Conservation (phyloP, 2,888 invertebrate species). For the Phyllotreta striolata region DNA sequence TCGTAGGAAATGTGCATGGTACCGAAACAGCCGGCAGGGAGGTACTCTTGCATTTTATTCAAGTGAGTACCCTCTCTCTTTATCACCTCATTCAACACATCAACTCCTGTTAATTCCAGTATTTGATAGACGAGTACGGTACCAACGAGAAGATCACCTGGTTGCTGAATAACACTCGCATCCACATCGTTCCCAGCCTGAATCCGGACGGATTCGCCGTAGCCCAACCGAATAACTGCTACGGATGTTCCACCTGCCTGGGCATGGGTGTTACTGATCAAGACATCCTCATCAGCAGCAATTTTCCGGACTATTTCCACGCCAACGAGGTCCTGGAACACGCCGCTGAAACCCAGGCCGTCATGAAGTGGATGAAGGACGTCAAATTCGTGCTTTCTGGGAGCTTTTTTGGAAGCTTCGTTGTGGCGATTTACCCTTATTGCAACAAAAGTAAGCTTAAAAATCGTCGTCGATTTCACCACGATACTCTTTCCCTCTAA, state of each 20-base stretch:
- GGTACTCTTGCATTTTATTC: conserved; percentile 67
- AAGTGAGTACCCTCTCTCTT: conserved; percentile 52
- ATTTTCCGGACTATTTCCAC: conserved; percentile 69
- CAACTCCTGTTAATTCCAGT: conserved; percentile 53
- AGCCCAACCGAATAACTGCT: conserved; percentile 21
- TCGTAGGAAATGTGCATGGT: conserved; percentile 79
- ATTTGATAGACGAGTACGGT: conserved; percentile 62
- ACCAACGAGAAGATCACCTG: conserved; percentile 63
- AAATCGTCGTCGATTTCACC: no score
- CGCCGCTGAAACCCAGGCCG: conserved; percentile 68
- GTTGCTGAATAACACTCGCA: conserved; percentile 71
- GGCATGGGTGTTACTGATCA: conserved; percentile 44
- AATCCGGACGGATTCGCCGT: conserved; percentile 76
- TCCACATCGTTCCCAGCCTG: conserved; percentile 78
- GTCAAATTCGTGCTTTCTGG: conserved; percentile 70
- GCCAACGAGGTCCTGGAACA: conserved; percentile 54
- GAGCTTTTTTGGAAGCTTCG: conserved; percentile 71
- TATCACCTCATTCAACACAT: neutral
- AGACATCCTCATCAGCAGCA: conserved; percentile 64
- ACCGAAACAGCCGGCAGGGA: conserved; percentile 75
- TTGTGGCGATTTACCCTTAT: conserved; percentile 76
- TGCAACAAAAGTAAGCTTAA: conserved; percentile 56
- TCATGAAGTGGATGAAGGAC: conserved; percentile 67
- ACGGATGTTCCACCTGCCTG: conserved; percentile 49
- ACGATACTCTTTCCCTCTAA: no score